Evolutionary conservation across 2,888 invertebrate genomes (phyloP).

Genomic region (Vandiemenella viatica): DNA sequence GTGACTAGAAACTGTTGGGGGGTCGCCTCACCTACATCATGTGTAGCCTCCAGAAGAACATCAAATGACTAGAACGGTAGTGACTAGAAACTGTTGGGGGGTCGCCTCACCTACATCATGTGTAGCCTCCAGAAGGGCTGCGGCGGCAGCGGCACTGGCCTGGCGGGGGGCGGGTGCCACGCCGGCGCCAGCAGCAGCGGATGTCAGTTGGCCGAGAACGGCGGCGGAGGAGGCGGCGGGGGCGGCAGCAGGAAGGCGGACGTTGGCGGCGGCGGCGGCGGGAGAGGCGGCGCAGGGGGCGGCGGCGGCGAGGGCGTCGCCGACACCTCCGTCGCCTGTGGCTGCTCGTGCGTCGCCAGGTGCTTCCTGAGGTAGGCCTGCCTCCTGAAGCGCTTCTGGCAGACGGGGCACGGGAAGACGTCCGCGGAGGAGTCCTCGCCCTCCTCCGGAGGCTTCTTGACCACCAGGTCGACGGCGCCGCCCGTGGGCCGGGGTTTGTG

Average conservation of each 20-base stretch:
- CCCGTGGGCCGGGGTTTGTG: slow-evolving; percentile 55
- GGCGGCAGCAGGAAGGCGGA: slow-evolving; percentile 1
- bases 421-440: slow-evolving; percentile 1
- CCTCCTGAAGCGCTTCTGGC: slow-evolving; percentile 49
- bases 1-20: too few relatives aligned
- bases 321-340: neutral
- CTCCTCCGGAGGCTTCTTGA: neutral
- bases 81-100: neutral
- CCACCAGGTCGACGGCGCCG: slow-evolving; percentile 3
- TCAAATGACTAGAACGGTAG: neutral
- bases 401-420: slow-evolving; percentile 40
- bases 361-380: slow-evolving; percentile 52
- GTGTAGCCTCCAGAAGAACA: slow-evolving; percentile 13
- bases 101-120: slow-evolving; percentile 4
- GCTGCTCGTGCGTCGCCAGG: slow-evolving; percentile 21
- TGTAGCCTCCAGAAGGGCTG: slow-evolving; percentile 15
- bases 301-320: neutral
- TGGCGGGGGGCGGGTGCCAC: slow-evolving; percentile 6
- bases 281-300: slow-evolving; percentile 1
- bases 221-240: slow-evolving; percentile 5
- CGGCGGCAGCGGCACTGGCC: slow-evolving; percentile 12
- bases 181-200: slow-evolving; percentile 10
- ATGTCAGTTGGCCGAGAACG: slow-evolving; percentile 15
- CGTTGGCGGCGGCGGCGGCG: slow-evolving; percentile 2
- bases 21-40: slow-evolving; percentile 4